Evolutionary conservation across 2,888 invertebrate species (phyloP).

Genomic region (Watsonalla binaria): DNA sequence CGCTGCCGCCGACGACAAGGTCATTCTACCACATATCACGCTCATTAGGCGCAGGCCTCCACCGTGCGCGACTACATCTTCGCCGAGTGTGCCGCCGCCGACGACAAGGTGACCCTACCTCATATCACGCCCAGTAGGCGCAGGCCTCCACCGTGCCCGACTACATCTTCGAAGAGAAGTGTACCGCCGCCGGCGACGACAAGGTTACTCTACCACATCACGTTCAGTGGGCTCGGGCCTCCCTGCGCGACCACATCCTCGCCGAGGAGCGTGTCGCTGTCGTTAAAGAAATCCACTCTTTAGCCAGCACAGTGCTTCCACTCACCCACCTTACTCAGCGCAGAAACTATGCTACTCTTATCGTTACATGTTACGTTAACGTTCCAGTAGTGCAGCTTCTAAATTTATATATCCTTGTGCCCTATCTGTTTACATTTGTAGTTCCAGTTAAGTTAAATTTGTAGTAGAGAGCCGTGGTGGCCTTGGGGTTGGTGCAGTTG

Average conservation of each 20-base stretch:
- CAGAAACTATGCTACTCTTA: too few relatives aligned
- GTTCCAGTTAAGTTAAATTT: too few relatives aligned
- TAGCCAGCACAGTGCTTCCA: too few relatives aligned
- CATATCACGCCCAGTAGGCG: background rate
- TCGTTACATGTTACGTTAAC: too few relatives aligned
- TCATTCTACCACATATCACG: constrained; percentile 20
- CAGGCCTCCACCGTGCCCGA: background rate
- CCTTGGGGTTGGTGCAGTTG: too few relatives aligned
- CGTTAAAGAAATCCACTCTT: too few relatives aligned
- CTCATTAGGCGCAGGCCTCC: too few relatives aligned
- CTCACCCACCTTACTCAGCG: too few relatives aligned
- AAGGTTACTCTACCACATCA: constrained; percentile 58
- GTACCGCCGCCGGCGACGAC: constrained; percentile 81
- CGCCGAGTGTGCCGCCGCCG: constrained; percentile 82
- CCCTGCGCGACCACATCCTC: constrained; percentile 90
- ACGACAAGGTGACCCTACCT: constrained; percentile 77
- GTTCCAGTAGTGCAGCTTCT: too few relatives aligned
- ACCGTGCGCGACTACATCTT: constrained; percentile 34
- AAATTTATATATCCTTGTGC: too few relatives aligned
- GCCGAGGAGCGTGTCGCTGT: constrained; percentile 87
- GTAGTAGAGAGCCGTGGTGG: too few relatives aligned
- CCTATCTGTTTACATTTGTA: too few relatives aligned
- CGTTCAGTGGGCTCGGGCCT: constrained; percentile 65
- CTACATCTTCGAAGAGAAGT: constrained; percentile 82
- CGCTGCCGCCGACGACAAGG: constrained; percentile 81